Evolutionary conservation across 2,888 invertebrate species (phyloP), one percentile per base, ranked within the genome.

Genomic region (Cacoxenus indagator): DNA sequence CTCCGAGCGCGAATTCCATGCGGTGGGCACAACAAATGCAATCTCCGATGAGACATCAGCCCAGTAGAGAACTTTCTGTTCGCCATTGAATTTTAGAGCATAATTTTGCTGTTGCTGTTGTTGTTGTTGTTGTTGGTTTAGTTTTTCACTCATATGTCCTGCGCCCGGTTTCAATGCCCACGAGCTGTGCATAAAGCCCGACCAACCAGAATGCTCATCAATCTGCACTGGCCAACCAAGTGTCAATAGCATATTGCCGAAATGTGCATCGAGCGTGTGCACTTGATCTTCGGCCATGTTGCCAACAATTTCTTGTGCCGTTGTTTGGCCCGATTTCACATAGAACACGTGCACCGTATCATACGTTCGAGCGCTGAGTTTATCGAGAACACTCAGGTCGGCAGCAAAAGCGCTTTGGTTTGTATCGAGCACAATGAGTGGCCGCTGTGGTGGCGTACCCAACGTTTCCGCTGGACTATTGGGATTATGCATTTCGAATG

Each of bases 321-420:
- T 89, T 64, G 91, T 91, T 88, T 97, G 97, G 0, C 96, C 96
- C 14, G 95, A 92, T 86, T 94, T 94, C 1, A 96, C 96, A 85
- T 97, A 98, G 90, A 98, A 97, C 76, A 98, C 92, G 87, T 98
- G 97, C 73, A 95, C 96, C 0, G 98, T 98, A 84, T 97, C 96
- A 82, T 93, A 93, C 2, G 95, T 95, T 73, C 98, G 91, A 45
- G 95, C 92, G 78, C 96, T 96, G 83, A 96, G 92, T 75, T 93
- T 92, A 88, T 99, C 99, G 69, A 98, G 89, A 27, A 91, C 89
- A 74, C 94, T 93, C 71, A 99, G 89, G 82, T 97, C 97, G 8
- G 90, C 87, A 46, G 91, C 91, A 87, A 98, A 96, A 55, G 94
- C 94, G 0, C 91, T 68, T 2, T 84, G 83, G 68, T 85, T 86